These are phyloP conservation scores for Rhynchopsitta pachyrhyncha DNA, from an alignment of 2,113 vertebrate genomes.

Conservation along the genomic window DNA sequence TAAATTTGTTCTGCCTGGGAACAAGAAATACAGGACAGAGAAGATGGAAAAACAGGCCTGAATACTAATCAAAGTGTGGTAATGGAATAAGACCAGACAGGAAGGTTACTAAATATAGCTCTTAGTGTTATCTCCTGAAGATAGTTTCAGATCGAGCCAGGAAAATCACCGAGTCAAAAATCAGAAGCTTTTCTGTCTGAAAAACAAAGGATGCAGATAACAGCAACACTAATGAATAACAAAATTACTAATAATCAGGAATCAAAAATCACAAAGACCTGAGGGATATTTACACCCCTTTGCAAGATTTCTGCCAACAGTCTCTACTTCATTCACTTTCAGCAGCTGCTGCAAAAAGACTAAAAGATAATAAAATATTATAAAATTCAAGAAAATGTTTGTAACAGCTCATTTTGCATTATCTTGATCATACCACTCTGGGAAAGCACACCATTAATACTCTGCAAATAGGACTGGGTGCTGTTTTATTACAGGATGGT, in stretches of 20 bases:
- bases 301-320: background rate
- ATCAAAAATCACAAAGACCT: background rate
- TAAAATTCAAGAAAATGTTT: background rate
- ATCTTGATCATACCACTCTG: constrained; percentile 3
- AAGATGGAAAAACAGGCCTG: background rate
- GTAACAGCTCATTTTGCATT: constrained; percentile 18
- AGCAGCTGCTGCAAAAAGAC: background rate
- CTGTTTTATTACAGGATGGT: constrained; percentile 52
- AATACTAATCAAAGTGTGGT: background rate
- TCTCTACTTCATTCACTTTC: background rate
- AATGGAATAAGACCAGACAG: background rate
- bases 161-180: background rate
- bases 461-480: constrained; percentile 38
- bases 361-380: background rate
- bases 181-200: background rate
- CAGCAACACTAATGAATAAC: background rate
- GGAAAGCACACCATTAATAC: constrained; percentile 34
- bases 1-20: background rate
- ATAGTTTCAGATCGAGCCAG: background rate
- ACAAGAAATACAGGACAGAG: background rate
- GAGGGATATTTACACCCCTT: background rate
- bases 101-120: background rate
- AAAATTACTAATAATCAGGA: background rate
- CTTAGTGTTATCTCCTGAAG: background rate
- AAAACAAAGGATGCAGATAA: background rate